Evolutionary conservation across 1,140 invertebrate genomes (phyloP), one percentile per base, ranked within the genome.

Genomic region (Yoshiicerus persimilis): DNA sequence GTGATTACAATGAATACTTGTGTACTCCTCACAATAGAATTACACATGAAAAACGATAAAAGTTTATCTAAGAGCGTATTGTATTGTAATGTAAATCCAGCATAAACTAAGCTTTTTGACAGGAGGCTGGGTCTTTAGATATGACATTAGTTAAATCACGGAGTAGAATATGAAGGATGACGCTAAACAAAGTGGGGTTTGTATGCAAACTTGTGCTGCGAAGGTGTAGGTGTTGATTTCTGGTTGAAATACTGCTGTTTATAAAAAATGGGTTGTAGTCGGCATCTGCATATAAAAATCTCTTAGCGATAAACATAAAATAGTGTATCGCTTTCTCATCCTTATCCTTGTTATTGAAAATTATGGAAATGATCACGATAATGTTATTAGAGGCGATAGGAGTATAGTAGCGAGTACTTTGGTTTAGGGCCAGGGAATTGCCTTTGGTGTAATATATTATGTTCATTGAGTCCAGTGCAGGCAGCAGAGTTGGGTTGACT

Each of bases 171-270:
- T 8, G 20, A 32, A 80, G 75, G 32, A 3, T 6, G 75, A 32
- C 20, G 0, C n/a, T 36, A 80, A 80, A 80, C 34, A 80, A 9
- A n/a, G 16, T 80, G 75, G 32, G 30, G n/a, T 80, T 80, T 70
- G 66, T 70, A 32, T 70, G 66, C 66, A 70, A 30, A 70, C 75
- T 38, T 80, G 16, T 36, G 32, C 32, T 34, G 75, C 6, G 34
- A 80, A 80, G 75, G 75, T 80, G 75, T 80, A 80, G 75, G 75
- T 80, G 75, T 80, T 80, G 75, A 80, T 34, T 80, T 30, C n/a
- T 20, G 5, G 30, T 4, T 38, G 32, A 80, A 80, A 80, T 80
- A 80, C 34, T n/a, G 34, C 75, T 23, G 2, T 80, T 36, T 13
- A 32, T 16, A 9, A 8, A 3, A 30, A 36, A 30, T 77, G 16